Evolutionary conservation across 2,113 vertebrate genomes (phyloP), one percentile per base, ranked within the genome.

Genomic region (Poeciliopsis retropinna): DNA sequence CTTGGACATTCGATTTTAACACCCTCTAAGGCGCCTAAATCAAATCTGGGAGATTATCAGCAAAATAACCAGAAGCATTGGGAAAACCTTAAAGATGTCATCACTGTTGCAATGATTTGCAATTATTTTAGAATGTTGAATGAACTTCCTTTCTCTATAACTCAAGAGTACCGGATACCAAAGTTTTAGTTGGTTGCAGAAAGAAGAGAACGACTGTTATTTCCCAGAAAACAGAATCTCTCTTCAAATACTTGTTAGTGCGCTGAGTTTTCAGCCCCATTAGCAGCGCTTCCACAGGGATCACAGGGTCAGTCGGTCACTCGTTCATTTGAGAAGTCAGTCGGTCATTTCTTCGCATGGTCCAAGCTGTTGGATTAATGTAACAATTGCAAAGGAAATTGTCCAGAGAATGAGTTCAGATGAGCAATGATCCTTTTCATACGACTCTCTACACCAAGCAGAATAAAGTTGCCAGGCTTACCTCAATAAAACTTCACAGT

Each of bases 281-380:
- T 70, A 70, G 31, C 54, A 10, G 12, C 11, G 27, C 15, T 44
- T n/a, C 47, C 67, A 17, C 54, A 11, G 30, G 25, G 60, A 54
- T 68, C 29, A 17, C 4, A 68, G n/a, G 54, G 32, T 51, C 44
- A 68, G 37, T 70, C 29, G 25, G 64, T 79, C 31, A 11, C 62
- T 61, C 8, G 32, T 12, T 73, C 51, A 34, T 41, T 60, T 64
- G 15, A 28, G n/a, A 61, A n/a, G 47, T 69, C 44, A 69, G 47
- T 70, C 61, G 29, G 64, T 79, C 31, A 15, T 67, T 61, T 27
- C 61, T 12, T 73, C 37, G 29, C 13, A 28, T 44, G 41, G 32
- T 64, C 17, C 29, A 41, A 60, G 15, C 31, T 41, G 12, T 65
- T 65, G 25, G 34, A 47, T 54, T 64, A 11, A 9, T 22, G 22